phyloP scores from a whole-genome alignment of 2,888 invertebrate genomes.

The Drosophila parthenogenetica region DNA sequence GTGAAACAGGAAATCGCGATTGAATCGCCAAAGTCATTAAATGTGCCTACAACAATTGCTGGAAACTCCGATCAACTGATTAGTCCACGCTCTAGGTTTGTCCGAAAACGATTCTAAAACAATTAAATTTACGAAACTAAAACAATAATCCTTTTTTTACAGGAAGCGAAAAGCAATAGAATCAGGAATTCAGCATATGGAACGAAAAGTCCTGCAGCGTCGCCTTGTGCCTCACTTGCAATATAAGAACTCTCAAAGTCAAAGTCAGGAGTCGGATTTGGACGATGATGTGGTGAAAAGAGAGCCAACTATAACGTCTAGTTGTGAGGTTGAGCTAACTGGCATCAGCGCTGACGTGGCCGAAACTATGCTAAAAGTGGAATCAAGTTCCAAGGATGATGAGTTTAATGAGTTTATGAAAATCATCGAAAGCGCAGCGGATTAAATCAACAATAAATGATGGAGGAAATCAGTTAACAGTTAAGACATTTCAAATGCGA shows the following conservation, averaged over 20 bases:
- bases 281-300: not conserved
- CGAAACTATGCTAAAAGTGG: conserved; percentile 1
- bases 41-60: conserved; percentile 13
- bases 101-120: too few species aligned
- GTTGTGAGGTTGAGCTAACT: not conserved
- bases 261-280: conserved; percentile 69
- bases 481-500: conserved; percentile 6
- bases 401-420: conserved; percentile 29
- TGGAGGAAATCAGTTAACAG: not conserved
- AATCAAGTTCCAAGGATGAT: not conserved
- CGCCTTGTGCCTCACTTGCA: conserved; percentile 52
- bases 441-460: not conserved
- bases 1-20: not conserved
- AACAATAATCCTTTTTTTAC: not conserved
- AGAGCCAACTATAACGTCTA: not conserved
- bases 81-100: conserved; percentile 37
- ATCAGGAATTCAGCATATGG: conserved; percentile 56
- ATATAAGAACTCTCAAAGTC: conserved; percentile 78
- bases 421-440: not conserved
- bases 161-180: conserved; percentile 78
- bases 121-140: not conserved
- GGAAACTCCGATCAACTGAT: not conserved
- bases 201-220: conserved; percentile 58
- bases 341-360: not conserved
- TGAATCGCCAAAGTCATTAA: not conserved